Base-by-base conservation (phyloP, 2,797 vertebrate genomes). In the Acanthurus tractus region DNA sequence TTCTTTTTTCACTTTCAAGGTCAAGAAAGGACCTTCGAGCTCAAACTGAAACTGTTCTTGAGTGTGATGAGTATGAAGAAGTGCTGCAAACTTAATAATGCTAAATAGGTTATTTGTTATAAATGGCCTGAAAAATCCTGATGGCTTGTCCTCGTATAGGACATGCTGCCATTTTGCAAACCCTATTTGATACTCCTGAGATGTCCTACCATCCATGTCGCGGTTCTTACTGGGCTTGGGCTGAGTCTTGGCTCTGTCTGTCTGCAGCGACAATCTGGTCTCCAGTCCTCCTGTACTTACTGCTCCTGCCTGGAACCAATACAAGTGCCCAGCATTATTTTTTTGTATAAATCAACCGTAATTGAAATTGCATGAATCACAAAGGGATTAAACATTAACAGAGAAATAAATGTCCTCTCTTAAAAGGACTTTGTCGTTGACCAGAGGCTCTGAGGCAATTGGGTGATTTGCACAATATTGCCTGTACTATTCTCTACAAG, bases 161-260 rank as follows among this genome's bases (percentile, higher is more conserved):
- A 36, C 1, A 17, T 17, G 12, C 18, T 12, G 0, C 62, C 53
- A 55, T 25, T 42, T 63, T 12, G 12, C 57, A 25, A 83, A 58
- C 59, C 56, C 55, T 56, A 49, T 64, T 63, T 45, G 9, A 58
- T 68, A 54, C 58, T 69, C 55, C 69, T 29, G 22, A 70, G 25
- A 66, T 77, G 13, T 74, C 93, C 79, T 95, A 98, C 97, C 97
- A 78, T 98, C 97, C 86, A 97, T 95, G 81, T 97, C 97, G 0
- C 93, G 0, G 95, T 96, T 94, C 94, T 95, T 87, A 94, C 92
- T 86, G 93, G 84, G 70, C 89, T 88, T 88, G 89, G 83, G 80
- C 70, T 90, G 84, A 45, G 55, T 59, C 90, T 67, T 90, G 62
- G 52, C 22, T 90, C 70, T 58, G 81, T 86, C 86, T 1, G 48